Evolutionary conservation across 2,888 invertebrate genomes (phyloP).

Genomic region (Caenorhabditis afra): DNA sequence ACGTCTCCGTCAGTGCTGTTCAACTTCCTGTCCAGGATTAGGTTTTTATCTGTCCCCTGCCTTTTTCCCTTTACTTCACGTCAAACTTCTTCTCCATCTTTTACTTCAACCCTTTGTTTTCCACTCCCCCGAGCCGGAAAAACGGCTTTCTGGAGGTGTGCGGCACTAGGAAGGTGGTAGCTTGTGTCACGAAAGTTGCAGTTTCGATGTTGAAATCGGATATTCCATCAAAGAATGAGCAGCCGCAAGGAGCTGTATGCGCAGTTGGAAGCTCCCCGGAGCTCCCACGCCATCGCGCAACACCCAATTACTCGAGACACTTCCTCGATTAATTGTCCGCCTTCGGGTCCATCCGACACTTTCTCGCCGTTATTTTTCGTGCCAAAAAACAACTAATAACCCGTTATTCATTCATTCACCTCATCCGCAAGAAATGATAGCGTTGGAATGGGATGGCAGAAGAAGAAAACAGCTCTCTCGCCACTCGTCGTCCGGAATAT

Average conservation of each 20-base stretch:
- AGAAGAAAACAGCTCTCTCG: background rate
- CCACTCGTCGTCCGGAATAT: too few species aligned
- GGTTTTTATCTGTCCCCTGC: slow-evolving; percentile 21
- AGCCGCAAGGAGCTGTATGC: background rate
- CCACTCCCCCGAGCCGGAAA: background rate
- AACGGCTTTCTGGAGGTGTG: slow-evolving; percentile 15
- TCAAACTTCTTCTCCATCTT: background rate
- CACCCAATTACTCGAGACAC: slow-evolving; percentile 13
- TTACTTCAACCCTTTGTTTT: background rate
- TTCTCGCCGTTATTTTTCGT: background rate
- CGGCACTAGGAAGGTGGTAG: background rate
- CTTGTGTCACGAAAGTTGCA: slow-evolving; percentile 16
- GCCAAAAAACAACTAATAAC: slow-evolving; percentile 7
- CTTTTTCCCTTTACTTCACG: background rate
- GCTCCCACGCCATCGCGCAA: background rate
- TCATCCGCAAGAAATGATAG: background rate
- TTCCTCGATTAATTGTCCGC: too few species aligned
- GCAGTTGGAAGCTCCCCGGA: background rate
- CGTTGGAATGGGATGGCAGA: background rate
- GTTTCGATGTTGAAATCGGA: slow-evolving; percentile 39
- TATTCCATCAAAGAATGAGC: slow-evolving; percentile 38
- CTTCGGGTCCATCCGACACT: background rate
- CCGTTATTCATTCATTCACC: slow-evolving; percentile 18
- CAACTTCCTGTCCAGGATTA: slow-evolving; percentile 48
- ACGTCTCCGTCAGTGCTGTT: slow-evolving; percentile 31